Evolutionary conservation across 2,888 invertebrate genomes (phyloP).

Genomic region (Polydrusus pterygomalis): DNA sequence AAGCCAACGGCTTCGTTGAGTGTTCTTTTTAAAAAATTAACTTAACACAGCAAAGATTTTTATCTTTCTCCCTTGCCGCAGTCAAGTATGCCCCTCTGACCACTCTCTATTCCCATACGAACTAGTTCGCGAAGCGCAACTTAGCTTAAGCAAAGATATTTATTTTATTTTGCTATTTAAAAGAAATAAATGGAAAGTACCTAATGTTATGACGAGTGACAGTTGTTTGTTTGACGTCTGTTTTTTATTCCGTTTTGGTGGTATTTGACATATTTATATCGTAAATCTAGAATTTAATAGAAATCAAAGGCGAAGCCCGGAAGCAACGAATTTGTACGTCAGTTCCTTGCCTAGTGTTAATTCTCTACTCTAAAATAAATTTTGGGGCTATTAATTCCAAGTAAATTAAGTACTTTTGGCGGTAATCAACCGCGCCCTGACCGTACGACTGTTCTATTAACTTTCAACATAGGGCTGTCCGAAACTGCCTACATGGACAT

Average conservation of each 20-base stretch:
- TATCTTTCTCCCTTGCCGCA: too few species aligned
- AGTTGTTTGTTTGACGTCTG: background rate
- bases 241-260: conserved; percentile 5
- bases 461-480: conserved; percentile 87
- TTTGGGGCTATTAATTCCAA: background rate
- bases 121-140: too few species aligned
- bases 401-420: conserved; percentile 7
- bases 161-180: too few species aligned
- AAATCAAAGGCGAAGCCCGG: conserved; percentile 32
- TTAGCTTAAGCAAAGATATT: too few species aligned
- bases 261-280: background rate
- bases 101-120: too few species aligned
- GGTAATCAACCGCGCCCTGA: conserved; percentile 9
- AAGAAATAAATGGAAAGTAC: too few species aligned
- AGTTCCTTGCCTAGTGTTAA: background rate
- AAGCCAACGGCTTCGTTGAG: too few species aligned
- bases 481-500: conserved; percentile 93
- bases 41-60: too few species aligned
- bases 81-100: too few species aligned
- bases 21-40: too few species aligned
- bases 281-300: background rate
- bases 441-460: background rate
- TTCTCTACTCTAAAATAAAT: background rate
- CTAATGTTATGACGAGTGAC: background rate
- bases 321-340: conserved; percentile 17